Evolutionary conservation across 2,888 invertebrate species (phyloP).

Genomic region (Blastobasis lacticolella): DNA sequence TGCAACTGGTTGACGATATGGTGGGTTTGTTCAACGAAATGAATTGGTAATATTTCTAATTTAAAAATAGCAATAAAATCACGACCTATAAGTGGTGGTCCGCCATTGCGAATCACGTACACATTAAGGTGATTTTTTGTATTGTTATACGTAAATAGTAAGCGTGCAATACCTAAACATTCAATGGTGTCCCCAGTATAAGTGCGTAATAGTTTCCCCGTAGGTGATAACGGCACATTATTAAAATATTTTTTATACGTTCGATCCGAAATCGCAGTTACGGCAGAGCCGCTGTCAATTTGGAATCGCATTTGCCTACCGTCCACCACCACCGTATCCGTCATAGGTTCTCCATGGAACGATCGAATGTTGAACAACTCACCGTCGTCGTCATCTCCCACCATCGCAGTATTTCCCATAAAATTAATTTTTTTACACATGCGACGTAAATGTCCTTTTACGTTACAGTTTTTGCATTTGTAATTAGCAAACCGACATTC

Average conservation of each 20-base stretch:
- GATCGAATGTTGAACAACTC: conserved; percentile 13
- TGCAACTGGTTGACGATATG: not conserved
- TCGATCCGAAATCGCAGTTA: conserved; percentile 1
- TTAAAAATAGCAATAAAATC: conserved; percentile 12
- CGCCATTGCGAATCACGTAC: conserved; percentile 10
- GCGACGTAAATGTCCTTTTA: not conserved
- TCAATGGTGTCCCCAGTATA: conserved; percentile 8
- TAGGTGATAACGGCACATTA: conserved; percentile 7
- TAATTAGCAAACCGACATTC: not conserved
- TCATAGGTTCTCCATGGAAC: conserved; percentile 12
- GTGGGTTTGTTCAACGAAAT: not conserved
- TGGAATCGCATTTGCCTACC: conserved; percentile 1
- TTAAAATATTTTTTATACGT: conserved; percentile 7
- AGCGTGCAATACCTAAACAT: not conserved
- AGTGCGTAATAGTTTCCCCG: conserved; percentile 3
- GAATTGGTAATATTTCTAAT: conserved; percentile 4
- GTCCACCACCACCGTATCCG: conserved; percentile 7
- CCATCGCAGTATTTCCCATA: too few species aligned
- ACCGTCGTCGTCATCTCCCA: conserved; percentile 12
- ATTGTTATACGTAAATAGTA: conserved; percentile 3
- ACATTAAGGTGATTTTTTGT: conserved; percentile 1
- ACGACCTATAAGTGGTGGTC: conserved; percentile 13
- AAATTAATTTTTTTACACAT: not conserved
- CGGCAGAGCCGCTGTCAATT: conserved; percentile 8
- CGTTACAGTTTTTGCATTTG: not conserved